phyloP scores from a whole-genome alignment of 1,140 invertebrate species.

The Diachasma alloeum region DNA sequence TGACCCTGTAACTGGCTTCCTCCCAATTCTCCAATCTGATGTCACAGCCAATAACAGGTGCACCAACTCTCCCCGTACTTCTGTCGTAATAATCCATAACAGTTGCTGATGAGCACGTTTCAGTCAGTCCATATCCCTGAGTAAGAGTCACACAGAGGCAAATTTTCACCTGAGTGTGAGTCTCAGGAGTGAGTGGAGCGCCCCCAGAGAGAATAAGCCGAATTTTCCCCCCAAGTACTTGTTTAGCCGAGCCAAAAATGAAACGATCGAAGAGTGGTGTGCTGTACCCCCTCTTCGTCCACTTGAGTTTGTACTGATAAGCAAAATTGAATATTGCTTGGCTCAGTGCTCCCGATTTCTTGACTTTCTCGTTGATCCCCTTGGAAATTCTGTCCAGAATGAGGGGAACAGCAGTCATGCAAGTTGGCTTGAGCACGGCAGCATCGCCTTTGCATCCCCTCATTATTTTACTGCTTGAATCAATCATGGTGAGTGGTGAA shows the following conservation, averaged over 20 bases:
- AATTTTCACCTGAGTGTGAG: conserved; percentile 92
- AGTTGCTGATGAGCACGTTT: conserved; percentile 3
- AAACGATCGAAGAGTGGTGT: conserved; percentile 81
- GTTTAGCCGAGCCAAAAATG: conserved; percentile 70
- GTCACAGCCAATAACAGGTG: conserved; percentile 86
- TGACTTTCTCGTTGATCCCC: conserved; percentile 91
- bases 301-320: conserved; percentile 89
- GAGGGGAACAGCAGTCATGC: conserved; percentile 94
- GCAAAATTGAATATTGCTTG: conserved; percentile 90
- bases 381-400: conserved; percentile 97
- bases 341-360: conserved; percentile 76
- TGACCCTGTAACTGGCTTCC: conserved; percentile 91
- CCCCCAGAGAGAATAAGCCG: conserved; percentile 90
- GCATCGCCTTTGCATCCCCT: conserved; percentile 91
- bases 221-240: conserved; percentile 86
- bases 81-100: conserved; percentile 66
- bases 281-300: conserved; percentile 83
- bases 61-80: conserved; percentile 86
- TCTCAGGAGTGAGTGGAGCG: conserved; percentile 94
- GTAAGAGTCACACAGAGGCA: conserved; percentile 91
- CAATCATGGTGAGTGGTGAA: conserved; percentile 93
- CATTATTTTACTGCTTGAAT: conserved; percentile 95
- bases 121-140: conserved; percentile 89
- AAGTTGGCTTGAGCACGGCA: conserved; percentile 87
- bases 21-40: conserved; percentile 93